Evolutionary conservation across 2,888 invertebrate genomes (phyloP).

Genomic region (Cataglyphis rosenhaueri): DNA sequence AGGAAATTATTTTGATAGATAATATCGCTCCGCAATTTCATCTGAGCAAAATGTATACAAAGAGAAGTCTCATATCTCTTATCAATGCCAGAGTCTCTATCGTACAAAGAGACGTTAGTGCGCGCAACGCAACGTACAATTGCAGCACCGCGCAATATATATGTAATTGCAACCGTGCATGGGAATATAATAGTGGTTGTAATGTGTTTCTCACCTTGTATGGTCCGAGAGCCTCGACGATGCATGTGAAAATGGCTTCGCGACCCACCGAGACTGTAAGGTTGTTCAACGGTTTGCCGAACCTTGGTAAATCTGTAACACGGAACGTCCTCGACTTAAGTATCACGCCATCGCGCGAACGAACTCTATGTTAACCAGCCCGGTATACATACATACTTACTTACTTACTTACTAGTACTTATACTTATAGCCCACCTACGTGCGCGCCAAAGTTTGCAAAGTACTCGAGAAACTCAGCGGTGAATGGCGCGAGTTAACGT

Average conservation of each 20-base stretch:
- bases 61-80: constrained; percentile 4
- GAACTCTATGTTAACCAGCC: constrained; percentile 58
- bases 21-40: background rate
- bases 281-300: constrained; percentile 84
- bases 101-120: constrained; percentile 2
- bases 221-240: constrained; percentile 83
- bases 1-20: background rate
- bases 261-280: constrained; percentile 84
- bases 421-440: constrained; percentile 71
- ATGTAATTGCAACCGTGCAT: constrained; percentile 39
- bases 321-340: constrained; percentile 68
- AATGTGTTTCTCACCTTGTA: constrained; percentile 81
- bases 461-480: constrained; percentile 71
- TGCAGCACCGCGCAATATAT: constrained; percentile 26
- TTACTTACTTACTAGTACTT: constrained; percentile 69
- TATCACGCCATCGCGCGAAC: constrained; percentile 58
- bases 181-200: constrained; percentile 39
- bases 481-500: constrained; percentile 74
- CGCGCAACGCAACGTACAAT: constrained; percentile 38
- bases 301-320: constrained; percentile 84
- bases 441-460: constrained; percentile 73
- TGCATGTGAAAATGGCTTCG: constrained; percentile 83
- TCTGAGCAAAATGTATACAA: constrained; percentile 13
- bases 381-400: constrained; percentile 44
- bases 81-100: constrained; percentile 22